Percentiles rank a stretch among this genome's conserved stretches.
Evolutionary conservation across 2,888 invertebrate genomes (phyloP).

Genomic region (Julus scandinavius): DNA sequence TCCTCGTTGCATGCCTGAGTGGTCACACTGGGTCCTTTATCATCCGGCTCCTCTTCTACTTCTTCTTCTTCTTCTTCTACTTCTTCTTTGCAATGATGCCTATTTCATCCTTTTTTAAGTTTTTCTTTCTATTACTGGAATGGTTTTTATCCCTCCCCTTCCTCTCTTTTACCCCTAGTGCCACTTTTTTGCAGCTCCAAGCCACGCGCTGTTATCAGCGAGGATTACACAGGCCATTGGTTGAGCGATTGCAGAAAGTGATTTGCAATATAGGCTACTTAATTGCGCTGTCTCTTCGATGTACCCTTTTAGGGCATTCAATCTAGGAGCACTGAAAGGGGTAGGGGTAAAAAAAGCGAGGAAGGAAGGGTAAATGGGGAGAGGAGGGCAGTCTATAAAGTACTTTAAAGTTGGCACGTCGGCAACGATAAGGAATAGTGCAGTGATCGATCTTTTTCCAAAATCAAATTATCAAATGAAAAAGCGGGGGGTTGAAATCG

Average conservation of each 20-base stretch:
- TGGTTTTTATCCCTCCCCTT: conserved; percentile 14
- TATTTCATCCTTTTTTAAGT: conserved; percentile 37
- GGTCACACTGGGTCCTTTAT: conserved; percentile 42
- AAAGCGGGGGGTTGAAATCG: conserved; percentile 14
- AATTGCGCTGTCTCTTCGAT: conserved; percentile 42
- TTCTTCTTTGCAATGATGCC: background rate
- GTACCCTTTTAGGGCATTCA: conserved; percentile 38
- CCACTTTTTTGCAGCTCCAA: conserved; percentile 11
- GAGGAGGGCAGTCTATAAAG: conserved; percentile 39
- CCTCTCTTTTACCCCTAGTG: conserved; percentile 34
- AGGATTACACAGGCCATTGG: conserved; percentile 53
- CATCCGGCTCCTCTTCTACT: background rate
- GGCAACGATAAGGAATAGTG: background rate
- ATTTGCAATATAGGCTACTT: conserved; percentile 47
- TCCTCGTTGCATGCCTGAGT: conserved; percentile 38
- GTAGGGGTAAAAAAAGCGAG: background rate
- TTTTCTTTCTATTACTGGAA: conserved; percentile 39
- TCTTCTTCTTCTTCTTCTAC: background rate
- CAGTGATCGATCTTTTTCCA: background rate
- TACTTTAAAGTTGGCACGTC: conserved; percentile 13
- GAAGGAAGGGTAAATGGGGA: conserved; percentile 3
- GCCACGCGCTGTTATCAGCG: conserved; percentile 50
- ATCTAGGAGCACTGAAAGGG: conserved; percentile 22
- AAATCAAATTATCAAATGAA: conserved; percentile 40
- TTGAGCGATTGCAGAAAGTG: conserved; percentile 50